A percentile compares a stretch with the other conserved stretches of the same genome.
Conservation (phyloP, 2,113 vertebrate species). For the Microtus richardsoni region DNA sequence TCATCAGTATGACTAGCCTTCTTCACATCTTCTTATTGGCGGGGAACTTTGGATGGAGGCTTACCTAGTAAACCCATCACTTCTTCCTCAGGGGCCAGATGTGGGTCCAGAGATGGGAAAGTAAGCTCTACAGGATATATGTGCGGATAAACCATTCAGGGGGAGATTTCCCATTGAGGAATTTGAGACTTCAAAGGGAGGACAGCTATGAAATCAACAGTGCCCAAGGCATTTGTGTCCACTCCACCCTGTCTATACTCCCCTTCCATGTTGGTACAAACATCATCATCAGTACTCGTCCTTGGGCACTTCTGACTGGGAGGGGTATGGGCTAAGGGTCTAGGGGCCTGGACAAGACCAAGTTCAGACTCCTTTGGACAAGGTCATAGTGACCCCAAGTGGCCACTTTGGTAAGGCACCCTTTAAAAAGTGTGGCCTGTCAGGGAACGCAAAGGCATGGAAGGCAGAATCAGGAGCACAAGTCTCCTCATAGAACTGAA, state of each 20-base stretch:
- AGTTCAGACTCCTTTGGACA: conserved; percentile 38
- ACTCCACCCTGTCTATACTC: neutral
- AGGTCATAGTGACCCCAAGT: conserved; percentile 78
- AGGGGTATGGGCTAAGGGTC: neutral
- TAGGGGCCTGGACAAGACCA: neutral
- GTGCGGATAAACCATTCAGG: neutral
- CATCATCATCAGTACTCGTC: neutral
- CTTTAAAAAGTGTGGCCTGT: neutral
- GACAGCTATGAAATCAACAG: neutral
- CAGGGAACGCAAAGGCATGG: neutral
- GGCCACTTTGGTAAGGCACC: conserved; percentile 55
- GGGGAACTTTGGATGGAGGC: neutral
- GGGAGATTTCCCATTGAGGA: conserved; percentile 3
- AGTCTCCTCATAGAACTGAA: neutral
- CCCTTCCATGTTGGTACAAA: neutral
- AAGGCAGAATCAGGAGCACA: too few species aligned
- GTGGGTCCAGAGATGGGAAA: neutral
- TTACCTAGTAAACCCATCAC: neutral
- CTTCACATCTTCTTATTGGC: neutral
- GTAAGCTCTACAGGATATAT: neutral
- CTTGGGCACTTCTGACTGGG: neutral
- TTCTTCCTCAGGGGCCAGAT: neutral
- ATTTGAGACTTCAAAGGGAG: neutral
- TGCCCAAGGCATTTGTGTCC: neutral
- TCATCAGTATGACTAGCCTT: neutral